Percentiles rank a stretch among this genome's conserved stretches.
phyloP scores from a whole-genome alignment of 2,888 invertebrate genomes.

The Eristalis arbustorum region DNA sequence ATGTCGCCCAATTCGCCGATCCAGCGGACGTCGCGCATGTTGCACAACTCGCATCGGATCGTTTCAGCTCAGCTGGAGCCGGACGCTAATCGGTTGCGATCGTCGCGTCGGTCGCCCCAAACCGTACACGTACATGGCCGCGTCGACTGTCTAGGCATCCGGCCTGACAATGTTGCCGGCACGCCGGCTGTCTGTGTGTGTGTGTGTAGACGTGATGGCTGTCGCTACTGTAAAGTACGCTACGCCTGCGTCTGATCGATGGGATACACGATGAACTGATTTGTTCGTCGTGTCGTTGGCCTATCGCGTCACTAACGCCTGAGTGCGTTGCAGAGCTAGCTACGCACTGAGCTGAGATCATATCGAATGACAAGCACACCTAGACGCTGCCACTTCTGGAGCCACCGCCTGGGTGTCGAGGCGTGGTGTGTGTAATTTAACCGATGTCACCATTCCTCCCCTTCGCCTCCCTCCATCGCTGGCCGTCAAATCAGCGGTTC shows the following conservation, averaged over 20 bases:
- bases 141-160: neutral
- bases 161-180: slow-evolving; percentile 29
- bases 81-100: slow-evolving; percentile 48
- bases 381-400: neutral
- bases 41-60: slow-evolving; percentile 36
- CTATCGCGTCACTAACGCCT: slow-evolving; percentile 12
- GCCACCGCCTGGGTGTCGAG: no score
- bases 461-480: no score
- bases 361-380: no score
- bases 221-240: neutral
- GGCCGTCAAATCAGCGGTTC: no score
- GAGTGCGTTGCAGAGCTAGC: neutral
- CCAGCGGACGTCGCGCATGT: slow-evolving; percentile 2
- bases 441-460: no score
- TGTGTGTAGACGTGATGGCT: neutral
- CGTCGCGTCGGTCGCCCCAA: slow-evolving; percentile 9
- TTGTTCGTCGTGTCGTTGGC: slow-evolving; percentile 20
- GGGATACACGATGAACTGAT: neutral
- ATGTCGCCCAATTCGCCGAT: slow-evolving; percentile 51
- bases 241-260: neutral
- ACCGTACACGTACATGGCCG: neutral
- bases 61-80: slow-evolving; percentile 39
- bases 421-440: neutral
- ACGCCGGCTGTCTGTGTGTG: neutral
- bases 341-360: no score